A percentile compares a stretch with the other conserved stretches of the same genome.
Evolutionary conservation across 2,797 vertebrate genomes (phyloP).

Genomic region (Darevskia mixta): DNA sequence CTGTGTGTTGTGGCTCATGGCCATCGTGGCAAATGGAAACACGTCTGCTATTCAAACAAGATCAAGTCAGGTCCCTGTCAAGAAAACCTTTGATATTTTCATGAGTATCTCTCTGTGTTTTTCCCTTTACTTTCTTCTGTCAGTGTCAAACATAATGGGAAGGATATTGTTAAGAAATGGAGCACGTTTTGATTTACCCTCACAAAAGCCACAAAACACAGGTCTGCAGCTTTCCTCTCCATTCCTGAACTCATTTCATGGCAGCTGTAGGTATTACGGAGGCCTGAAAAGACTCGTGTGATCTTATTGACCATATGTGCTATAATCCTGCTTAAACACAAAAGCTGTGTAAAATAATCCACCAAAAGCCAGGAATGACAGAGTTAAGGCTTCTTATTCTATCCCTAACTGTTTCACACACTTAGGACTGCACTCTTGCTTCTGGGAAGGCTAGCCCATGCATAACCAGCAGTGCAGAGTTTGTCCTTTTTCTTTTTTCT

Average conservation of each 20-base stretch:
- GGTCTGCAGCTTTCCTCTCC: background rate
- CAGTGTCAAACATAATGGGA: conserved; percentile 26
- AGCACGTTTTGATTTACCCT: conserved; percentile 48
- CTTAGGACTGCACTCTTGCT: conserved; percentile 16
- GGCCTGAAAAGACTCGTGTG: conserved; percentile 55
- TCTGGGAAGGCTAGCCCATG: conserved; percentile 10
- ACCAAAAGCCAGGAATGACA: conserved; percentile 55
- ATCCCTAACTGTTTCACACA: conserved; percentile 27
- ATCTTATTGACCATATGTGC: conserved; percentile 59
- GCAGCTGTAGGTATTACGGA: conserved; percentile 35
- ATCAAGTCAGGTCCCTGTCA: conserved; percentile 39
- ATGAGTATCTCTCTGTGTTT: background rate
- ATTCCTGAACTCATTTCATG: conserved; percentile 51
- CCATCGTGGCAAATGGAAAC: conserved; percentile 47
- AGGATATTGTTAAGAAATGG: conserved; percentile 20
- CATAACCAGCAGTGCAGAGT: background rate
- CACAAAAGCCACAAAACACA: conserved; percentile 26
- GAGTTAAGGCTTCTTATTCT: conserved; percentile 61
- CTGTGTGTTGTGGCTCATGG: conserved; percentile 47
- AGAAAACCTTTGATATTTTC: conserved; percentile 10
- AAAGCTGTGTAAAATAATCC: conserved; percentile 69
- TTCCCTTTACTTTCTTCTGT: background rate
- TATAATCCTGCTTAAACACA: conserved; percentile 65
- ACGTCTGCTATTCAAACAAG: conserved; percentile 19
- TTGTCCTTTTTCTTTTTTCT: background rate